Base-by-base conservation (phyloP, 2,888 invertebrate genomes). In the Drosophila merina region DNA sequence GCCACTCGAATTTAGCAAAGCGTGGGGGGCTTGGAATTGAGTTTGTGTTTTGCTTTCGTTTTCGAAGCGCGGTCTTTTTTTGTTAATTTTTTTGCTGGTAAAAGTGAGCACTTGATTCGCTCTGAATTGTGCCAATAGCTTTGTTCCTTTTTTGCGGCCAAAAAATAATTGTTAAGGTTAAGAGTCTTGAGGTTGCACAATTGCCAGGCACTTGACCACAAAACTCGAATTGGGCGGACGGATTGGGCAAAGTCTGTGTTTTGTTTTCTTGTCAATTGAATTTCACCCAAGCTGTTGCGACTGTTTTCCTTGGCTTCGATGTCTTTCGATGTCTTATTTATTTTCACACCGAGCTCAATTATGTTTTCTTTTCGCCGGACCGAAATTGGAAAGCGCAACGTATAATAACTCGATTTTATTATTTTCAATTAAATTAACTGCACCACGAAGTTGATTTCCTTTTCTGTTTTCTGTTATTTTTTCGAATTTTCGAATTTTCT, bases 91-190 rank as follows among this genome's bases (percentile, higher is more conserved):
- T 60, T 54, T 66, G n/a, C 50, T 50, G 38, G 68, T 67, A 64
- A 64, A 64, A 64, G 63, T 67, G 38, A 52, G 70, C 88, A 81
- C 81, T 82, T 64, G 82, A 74, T 63, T 72, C 49, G 48, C 44
- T 72, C 72, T 69, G 77, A 68, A 75, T 77, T 83, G 80, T 72
- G 80, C 80, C 80, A 77, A 86, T 83, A 75, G 57, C 57, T 84
- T 54, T 54, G 44, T 54, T 28, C 36, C 47, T 36, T 57, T 47
- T 57, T 77, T 85, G 81, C 81, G 75, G 79, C 79, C 85, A 75
- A 75, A 67, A 66, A 74, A 86, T 72, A 79, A 79, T 88, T 86
- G 88, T 75, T 83, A 88, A 83, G 82, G 82, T 88, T 88, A 88
- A 83, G 83, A 79, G 75, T 75, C 83, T 64, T 54, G 44, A 56